Conservation (phyloP, 2,888 invertebrate genomes). For the Erpobdella octoculata region DNA sequence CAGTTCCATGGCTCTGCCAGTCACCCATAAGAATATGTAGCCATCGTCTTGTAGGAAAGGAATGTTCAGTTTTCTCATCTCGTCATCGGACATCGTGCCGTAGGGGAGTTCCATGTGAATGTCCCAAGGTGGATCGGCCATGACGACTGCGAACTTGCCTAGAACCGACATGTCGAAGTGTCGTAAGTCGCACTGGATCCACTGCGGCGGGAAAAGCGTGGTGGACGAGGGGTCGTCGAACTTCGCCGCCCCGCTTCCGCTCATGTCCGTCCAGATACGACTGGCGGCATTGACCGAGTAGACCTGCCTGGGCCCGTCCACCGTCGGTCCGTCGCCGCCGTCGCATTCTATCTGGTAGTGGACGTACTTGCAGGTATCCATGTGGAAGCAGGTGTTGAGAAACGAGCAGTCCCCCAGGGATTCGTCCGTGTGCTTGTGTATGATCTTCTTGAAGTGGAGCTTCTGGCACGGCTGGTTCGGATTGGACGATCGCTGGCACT, state of each 20-base stretch:
- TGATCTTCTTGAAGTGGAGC: conserved; percentile 91
- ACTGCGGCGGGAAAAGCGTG: conserved; percentile 58
- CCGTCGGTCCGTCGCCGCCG: conserved; percentile 30
- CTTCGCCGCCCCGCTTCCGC: neutral
- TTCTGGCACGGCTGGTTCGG: conserved; percentile 69
- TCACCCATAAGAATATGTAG: conserved; percentile 68
- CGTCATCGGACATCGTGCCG: conserved; percentile 96
- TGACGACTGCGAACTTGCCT: conserved; percentile 93
- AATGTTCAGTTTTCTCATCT: conserved; percentile 89
- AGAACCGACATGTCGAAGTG: conserved; percentile 81
- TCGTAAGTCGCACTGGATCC: conserved; percentile 92
- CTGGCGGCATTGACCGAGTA: neutral
- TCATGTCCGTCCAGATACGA: neutral
- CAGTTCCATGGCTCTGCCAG: conserved; percentile 72
- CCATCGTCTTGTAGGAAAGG: conserved; percentile 91
- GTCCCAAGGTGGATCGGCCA: conserved; percentile 99
- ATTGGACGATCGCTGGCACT: conserved; percentile 60
- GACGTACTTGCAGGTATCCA: conserved; percentile 97
- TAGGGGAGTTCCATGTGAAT: conserved; percentile 98
- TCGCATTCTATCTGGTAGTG: conserved; percentile 84
- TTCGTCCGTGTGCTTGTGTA: conserved; percentile 84
- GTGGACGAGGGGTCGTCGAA: conserved; percentile 39
- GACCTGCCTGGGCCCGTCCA: conserved; percentile 33
- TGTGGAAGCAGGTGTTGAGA: conserved; percentile 94
- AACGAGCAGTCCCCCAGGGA: conserved; percentile 92